A percentile compares a stretch with the other conserved stretches of the same genome.
phyloP scores from a whole-genome alignment of 2,888 invertebrate genomes.

The Hirtodrosophila duncani region DNA sequence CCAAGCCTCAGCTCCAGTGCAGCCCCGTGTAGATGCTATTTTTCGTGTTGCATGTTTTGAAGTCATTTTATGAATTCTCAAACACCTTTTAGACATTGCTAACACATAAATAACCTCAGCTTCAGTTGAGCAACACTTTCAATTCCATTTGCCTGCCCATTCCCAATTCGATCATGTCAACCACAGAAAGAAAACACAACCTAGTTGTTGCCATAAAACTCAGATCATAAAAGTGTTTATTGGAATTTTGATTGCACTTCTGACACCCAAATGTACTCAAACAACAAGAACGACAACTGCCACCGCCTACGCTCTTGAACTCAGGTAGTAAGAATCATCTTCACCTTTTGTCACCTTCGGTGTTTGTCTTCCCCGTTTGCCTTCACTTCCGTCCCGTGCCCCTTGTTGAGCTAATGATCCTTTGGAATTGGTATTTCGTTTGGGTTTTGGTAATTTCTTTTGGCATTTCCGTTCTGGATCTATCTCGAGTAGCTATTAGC shows the following conservation, averaged over 20 bases:
- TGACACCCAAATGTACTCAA: conserved; percentile 27
- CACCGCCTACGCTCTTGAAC: conserved; percentile 15
- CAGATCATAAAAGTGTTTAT: conserved; percentile 62
- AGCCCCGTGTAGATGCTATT: conserved; percentile 15
- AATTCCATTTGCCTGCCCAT: conserved; percentile 8
- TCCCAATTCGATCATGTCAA: conserved; percentile 27
- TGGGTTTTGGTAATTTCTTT: conserved; percentile 40
- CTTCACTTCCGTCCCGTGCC: conserved; percentile 35
- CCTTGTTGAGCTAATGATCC: conserved; percentile 3
- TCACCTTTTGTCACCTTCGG: conserved; percentile 40
- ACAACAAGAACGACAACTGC: conserved; percentile 11
- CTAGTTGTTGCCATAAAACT: conserved; percentile 19
- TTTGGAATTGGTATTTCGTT: conserved; percentile 6
- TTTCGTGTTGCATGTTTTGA: conserved; percentile 40
- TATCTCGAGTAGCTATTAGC: conserved; percentile 39
- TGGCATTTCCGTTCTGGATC: conserved; percentile 65
- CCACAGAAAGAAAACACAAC: conserved; percentile 36
- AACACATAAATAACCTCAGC: conserved; percentile 35
- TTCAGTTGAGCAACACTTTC: conserved; percentile 23
- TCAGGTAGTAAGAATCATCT: conserved; percentile 69
- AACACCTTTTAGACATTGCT: conserved; percentile 47
- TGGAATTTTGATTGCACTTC: conserved; percentile 46
- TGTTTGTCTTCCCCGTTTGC: conserved; percentile 9
- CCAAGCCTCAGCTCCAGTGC: too few species aligned
- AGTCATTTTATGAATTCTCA: conserved; percentile 59